phyloP scores from a whole-genome alignment of 2,113 vertebrate species.

The Prunella himalayana region DNA sequence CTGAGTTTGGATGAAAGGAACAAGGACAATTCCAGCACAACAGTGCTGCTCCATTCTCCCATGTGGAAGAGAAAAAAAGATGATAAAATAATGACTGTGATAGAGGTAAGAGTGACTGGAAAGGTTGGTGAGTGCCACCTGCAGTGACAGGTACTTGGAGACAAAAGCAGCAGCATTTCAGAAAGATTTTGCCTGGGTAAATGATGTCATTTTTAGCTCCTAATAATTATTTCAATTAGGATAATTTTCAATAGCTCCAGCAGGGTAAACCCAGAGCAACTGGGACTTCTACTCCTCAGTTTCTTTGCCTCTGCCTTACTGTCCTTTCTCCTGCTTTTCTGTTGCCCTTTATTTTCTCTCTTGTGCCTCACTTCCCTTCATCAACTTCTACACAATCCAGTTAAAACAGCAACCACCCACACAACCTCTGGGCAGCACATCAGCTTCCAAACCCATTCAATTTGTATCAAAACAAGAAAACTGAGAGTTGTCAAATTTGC shows the following conservation, averaged over 20 bases:
- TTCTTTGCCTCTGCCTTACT: background rate
- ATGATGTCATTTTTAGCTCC: background rate
- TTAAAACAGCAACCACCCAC: background rate
- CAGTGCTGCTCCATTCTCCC: background rate
- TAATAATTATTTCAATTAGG: background rate
- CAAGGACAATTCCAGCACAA: background rate
- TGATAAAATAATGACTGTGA: background rate
- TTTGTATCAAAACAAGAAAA: background rate
- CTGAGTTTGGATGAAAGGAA: background rate
- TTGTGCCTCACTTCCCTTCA: background rate
- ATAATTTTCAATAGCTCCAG: background rate
- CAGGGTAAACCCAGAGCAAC: background rate
- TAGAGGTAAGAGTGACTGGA: background rate
- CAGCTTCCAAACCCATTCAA: background rate
- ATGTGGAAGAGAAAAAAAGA: background rate
- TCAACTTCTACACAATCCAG: background rate
- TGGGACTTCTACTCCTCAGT: background rate
- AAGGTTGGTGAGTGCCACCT: background rate
- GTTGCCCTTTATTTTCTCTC: background rate
- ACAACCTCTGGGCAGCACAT: background rate
- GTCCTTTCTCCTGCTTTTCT: background rate
- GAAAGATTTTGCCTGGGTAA: background rate
- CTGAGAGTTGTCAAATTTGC: background rate
- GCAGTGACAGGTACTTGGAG: rapidly evolving
- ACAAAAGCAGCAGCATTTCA: background rate